Percentiles rank a stretch among this genome's conserved stretches.
Evolutionary conservation across 2,797 vertebrate species (phyloP).

Genomic region (Siniperca undulata): DNA sequence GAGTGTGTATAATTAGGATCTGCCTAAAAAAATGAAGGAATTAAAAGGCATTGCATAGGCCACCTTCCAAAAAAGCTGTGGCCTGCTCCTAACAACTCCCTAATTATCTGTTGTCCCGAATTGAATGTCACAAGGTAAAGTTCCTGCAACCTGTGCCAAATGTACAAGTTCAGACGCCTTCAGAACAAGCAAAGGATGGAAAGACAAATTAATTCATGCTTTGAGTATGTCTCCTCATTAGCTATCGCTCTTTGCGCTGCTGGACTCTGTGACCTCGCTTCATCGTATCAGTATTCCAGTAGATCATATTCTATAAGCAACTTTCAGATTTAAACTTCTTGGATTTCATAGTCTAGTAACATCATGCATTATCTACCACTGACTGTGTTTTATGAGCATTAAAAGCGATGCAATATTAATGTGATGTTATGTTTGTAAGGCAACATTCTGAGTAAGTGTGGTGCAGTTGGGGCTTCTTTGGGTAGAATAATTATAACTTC

Average conservation of each 20-base stretch:
- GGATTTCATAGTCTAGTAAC: conserved; percentile 5
- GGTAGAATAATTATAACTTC: conserved; percentile 18
- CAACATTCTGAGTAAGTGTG: background rate
- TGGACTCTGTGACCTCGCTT: conserved; percentile 9
- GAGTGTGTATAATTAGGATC: conserved; percentile 64
- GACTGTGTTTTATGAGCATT: conserved; percentile 41
- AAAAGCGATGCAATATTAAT: conserved; percentile 66
- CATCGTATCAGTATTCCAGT: conserved; percentile 19
- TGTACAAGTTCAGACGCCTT: background rate
- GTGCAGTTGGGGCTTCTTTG: conserved; percentile 1
- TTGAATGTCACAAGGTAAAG: conserved; percentile 51
- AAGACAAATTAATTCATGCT: conserved; percentile 11
- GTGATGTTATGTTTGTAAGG: conserved; percentile 45
- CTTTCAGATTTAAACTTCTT: conserved; percentile 27
- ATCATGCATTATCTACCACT: conserved; percentile 32
- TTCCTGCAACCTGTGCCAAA: conserved; percentile 17
- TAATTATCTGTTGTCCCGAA: conserved; percentile 48
- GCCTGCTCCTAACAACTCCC: conserved; percentile 28
- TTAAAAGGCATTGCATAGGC: conserved; percentile 56
- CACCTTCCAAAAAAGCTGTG: conserved; percentile 39
- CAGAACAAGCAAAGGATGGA: background rate
- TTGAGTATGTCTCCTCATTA: conserved; percentile 28
- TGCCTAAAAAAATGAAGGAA: conserved; percentile 52
- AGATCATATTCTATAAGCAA: conserved; percentile 12
- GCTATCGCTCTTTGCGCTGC: background rate